These are phyloP conservation scores for Stratiomys singularior DNA, from an alignment of 2,888 invertebrate species.

Conservation along the genomic window DNA sequence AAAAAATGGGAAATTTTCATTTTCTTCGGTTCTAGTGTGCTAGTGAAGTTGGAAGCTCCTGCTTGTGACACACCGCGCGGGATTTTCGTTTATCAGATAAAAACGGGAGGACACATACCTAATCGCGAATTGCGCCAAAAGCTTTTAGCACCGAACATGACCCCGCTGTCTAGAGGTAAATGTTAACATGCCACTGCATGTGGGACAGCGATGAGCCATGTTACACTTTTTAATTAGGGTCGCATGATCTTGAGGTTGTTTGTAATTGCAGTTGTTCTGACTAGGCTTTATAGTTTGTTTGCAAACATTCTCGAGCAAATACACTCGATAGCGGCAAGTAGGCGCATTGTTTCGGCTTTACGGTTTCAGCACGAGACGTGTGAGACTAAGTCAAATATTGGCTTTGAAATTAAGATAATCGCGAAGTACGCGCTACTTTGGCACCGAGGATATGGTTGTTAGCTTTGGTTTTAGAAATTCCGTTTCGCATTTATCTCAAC, in stretches of 20 bases:
- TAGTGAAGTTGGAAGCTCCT: no score
- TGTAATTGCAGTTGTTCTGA: slow-evolving; percentile 33
- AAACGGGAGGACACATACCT: no score
- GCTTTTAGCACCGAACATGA: background rate
- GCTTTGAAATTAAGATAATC: slow-evolving; percentile 3
- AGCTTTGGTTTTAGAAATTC: background rate
- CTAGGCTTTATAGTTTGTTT: background rate
- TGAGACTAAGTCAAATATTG: slow-evolving; percentile 19
- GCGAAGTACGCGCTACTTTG: background rate
- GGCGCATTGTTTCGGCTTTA: background rate
- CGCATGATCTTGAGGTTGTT: slow-evolving; percentile 35
- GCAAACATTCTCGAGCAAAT: slow-evolving; percentile 20
- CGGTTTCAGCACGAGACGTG: background rate
- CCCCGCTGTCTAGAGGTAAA: background rate
- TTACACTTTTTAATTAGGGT: slow-evolving; percentile 36
- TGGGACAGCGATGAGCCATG: background rate
- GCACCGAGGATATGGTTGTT: background rate
- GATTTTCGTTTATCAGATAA: no score
- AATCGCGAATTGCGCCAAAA: no score
- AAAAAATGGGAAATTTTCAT: no score
- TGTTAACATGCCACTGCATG: background rate
- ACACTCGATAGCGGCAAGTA: background rate
- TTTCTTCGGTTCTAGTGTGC: no score
- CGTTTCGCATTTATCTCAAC: no score
- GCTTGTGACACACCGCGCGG: no score